Evolutionary conservation across 2,113 vertebrate species (phyloP).

Genomic region (Manacus vitellinus): DNA sequence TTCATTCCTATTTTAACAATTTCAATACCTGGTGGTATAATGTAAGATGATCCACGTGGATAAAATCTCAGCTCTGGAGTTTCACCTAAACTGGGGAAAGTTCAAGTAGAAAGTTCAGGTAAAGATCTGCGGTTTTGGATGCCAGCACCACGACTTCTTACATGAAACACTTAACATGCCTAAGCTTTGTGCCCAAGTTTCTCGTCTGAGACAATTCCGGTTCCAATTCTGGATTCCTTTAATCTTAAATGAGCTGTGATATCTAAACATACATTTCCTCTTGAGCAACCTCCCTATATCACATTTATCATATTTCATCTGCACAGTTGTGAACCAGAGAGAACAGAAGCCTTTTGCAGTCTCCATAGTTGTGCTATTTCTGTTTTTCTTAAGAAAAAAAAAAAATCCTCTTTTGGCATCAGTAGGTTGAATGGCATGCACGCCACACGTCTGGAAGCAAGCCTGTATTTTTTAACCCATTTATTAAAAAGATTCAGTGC

Average conservation of each 20-base stretch:
- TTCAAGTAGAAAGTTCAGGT: not conserved
- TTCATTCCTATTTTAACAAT: not conserved
- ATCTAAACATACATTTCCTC: constrained; percentile 17
- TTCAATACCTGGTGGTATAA: not conserved
- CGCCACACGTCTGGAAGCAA: not conserved
- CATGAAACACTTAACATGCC: not conserved
- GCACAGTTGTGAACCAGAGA: not conserved
- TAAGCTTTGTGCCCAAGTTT: not conserved
- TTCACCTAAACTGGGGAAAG: not conserved
- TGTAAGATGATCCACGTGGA: not conserved
- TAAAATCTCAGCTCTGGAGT: not conserved
- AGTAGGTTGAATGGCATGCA: constrained; percentile 53
- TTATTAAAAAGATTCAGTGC: constrained; percentile 14
- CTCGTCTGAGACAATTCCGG: not conserved
- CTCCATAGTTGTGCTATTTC: not conserved
- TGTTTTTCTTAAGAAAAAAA: constrained; percentile 2
- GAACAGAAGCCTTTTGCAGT: not conserved
- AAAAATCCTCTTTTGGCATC: not conserved
- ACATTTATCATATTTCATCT: not conserved
- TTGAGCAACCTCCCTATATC: constrained; percentile 14
- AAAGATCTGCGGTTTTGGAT: not conserved
- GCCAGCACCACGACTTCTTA: not conserved
- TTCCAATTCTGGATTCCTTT: not conserved
- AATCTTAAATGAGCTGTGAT: constrained; percentile 4
- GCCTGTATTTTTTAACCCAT: constrained; percentile 23